Evolutionary conservation across 2,113 vertebrate genomes (phyloP).

Genomic region (Dasypus novemcinctus): DNA sequence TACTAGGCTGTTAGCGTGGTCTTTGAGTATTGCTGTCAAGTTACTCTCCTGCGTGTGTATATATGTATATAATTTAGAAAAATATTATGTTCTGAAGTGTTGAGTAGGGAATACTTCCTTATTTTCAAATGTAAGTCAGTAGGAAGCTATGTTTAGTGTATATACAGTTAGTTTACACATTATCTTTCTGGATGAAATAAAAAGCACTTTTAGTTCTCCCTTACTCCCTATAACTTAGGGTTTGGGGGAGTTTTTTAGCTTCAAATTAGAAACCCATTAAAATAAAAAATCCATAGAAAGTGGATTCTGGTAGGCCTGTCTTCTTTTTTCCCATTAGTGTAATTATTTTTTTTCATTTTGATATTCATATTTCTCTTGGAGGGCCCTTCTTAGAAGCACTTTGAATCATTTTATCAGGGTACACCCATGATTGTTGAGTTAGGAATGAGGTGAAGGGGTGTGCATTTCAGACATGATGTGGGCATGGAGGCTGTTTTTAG

Average conservation of each 20-base stretch:
- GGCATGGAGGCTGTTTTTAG: neutral
- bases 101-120: conserved; percentile 14
- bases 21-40: neutral
- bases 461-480: neutral
- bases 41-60: neutral
- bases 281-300: neutral
- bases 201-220: conserved; percentile 7
- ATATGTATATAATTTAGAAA: conserved; percentile 20
- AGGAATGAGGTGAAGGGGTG: neutral
- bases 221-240: neutral
- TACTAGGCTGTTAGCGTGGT: neutral
- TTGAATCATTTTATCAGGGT: conserved; percentile 3
- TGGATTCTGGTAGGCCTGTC: neutral
- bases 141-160: neutral
- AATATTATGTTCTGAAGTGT: neutral
- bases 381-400: neutral
- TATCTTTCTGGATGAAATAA: conserved; percentile 28
- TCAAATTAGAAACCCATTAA: conserved; percentile 37
- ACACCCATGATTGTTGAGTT: neutral
- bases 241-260: neutral
- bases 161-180: neutral
- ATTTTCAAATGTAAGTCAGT: conserved; percentile 1
- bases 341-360: conserved; percentile 18
- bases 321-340: neutral
- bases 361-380: conserved; percentile 2